Percentiles rank a stretch among this genome's conserved stretches.
phyloP scores from a whole-genome alignment of 2,888 invertebrate species.

The Drosophila rubida region DNA sequence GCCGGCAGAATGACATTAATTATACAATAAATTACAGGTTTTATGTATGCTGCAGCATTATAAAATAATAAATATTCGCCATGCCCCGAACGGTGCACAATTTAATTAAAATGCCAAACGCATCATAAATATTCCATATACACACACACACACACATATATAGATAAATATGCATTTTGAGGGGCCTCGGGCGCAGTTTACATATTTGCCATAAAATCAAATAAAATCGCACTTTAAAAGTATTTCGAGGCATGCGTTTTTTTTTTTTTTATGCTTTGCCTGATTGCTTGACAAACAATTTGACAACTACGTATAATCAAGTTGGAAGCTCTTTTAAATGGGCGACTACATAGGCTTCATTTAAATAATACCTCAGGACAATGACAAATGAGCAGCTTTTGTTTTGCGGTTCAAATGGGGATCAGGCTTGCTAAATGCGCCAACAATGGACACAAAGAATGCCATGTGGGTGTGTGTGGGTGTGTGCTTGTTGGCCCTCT shows the following conservation, averaged over 20 bases:
- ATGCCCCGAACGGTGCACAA: slow-evolving; percentile 35
- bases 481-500: slow-evolving; percentile 54
- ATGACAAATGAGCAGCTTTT: slow-evolving; percentile 65
- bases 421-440: slow-evolving; percentile 60
- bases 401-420: slow-evolving; percentile 54
- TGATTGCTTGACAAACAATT: slow-evolving; percentile 26
- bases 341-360: slow-evolving; percentile 49
- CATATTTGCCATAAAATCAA: slow-evolving; percentile 29
- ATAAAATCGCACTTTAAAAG: slow-evolving; percentile 30
- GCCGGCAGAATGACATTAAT: slow-evolving; percentile 59
- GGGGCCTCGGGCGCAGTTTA: slow-evolving; percentile 1
- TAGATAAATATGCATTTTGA: slow-evolving; percentile 1
- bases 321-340: slow-evolving; percentile 38
- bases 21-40: slow-evolving; percentile 67
- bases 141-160: too few relatives aligned
- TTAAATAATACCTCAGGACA: slow-evolving; percentile 57
- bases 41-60: slow-evolving; percentile 33
- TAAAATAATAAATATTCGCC: slow-evolving; percentile 45
- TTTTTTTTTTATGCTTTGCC: neutral
- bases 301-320: slow-evolving; percentile 52
- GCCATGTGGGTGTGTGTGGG: slow-evolving; percentile 10
- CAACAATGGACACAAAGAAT: slow-evolving; percentile 55
- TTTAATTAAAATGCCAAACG: slow-evolving; percentile 75
- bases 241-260: slow-evolving; percentile 8
- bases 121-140: slow-evolving; percentile 65